Conservation (phyloP, 2,888 invertebrate species). For the Ophioninae sp. region DNA sequence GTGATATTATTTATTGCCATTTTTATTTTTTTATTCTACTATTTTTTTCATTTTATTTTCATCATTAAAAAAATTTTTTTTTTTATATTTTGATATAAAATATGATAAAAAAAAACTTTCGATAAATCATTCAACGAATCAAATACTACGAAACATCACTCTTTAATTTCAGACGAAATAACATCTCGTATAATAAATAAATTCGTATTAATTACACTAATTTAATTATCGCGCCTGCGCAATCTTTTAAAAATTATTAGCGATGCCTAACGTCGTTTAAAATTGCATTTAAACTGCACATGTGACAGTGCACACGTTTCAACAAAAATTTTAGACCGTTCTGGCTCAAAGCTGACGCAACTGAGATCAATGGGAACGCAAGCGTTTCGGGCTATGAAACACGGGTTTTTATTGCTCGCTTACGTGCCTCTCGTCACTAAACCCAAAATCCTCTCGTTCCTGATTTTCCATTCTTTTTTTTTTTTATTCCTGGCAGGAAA, state of each 20-base stretch:
- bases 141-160: neutral
- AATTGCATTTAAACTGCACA: neutral
- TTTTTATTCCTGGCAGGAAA: constrained; percentile 7
- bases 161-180: too few species aligned
- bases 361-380: constrained; percentile 21
- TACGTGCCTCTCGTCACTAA: constrained; percentile 48
- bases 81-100: too few species aligned
- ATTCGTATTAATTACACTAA: neutral
- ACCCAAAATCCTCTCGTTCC: neutral
- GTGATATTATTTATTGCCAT: too few species aligned
- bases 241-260: neutral
- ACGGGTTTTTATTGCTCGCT: neutral
- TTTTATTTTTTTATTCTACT: too few species aligned
- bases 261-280: neutral
- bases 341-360: constrained; percentile 19
- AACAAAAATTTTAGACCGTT: neutral
- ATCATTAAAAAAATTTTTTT: too few species aligned
- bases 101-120: neutral
- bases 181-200: neutral
- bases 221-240: neutral
- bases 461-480: neutral
- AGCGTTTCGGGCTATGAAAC: neutral
- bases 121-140: neutral
- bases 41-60: too few species aligned
- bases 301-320: neutral